Evolutionary conservation across 2,888 invertebrate species (phyloP).

Genomic region (Heliconius erato): DNA sequence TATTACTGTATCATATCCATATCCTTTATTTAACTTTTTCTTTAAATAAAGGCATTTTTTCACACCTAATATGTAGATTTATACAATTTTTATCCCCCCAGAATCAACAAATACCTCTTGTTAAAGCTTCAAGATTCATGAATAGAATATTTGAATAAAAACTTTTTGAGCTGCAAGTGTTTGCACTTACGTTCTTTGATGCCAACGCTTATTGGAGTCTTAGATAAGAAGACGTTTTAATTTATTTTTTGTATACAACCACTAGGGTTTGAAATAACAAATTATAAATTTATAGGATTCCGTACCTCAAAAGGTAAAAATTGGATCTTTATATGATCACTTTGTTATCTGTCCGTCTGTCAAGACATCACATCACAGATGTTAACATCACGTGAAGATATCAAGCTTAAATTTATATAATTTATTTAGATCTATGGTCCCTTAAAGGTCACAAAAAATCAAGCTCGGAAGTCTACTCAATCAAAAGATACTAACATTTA

Average conservation of each 20-base stretch:
- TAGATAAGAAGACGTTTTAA: constrained; percentile 1
- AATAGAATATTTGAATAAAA: constrained; percentile 27
- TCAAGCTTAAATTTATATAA: no score
- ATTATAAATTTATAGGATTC: background rate
- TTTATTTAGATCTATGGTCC: no score
- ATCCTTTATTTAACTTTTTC: background rate
- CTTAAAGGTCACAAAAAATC: no score
- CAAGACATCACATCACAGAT: no score
- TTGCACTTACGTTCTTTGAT: background rate
- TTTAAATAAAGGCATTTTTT: background rate
- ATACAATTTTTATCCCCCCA: background rate
- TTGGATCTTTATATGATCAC: no score
- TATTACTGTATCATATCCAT: background rate
- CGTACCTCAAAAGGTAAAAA: no score
- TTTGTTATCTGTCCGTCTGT: no score
- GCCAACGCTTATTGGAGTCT: background rate
- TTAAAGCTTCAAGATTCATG: constrained; percentile 16
- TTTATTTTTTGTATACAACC: background rate
- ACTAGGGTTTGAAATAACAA: background rate
- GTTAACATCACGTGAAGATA: no score
- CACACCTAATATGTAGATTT: background rate
- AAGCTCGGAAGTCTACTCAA: no score
- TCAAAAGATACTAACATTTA: no score
- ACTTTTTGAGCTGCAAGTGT: constrained; percentile 21
- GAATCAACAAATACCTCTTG: background rate